These are phyloP conservation scores for Ceratothoa steindachneri DNA, from an alignment of 2,888 invertebrate genomes.

Conservation along the genomic window DNA sequence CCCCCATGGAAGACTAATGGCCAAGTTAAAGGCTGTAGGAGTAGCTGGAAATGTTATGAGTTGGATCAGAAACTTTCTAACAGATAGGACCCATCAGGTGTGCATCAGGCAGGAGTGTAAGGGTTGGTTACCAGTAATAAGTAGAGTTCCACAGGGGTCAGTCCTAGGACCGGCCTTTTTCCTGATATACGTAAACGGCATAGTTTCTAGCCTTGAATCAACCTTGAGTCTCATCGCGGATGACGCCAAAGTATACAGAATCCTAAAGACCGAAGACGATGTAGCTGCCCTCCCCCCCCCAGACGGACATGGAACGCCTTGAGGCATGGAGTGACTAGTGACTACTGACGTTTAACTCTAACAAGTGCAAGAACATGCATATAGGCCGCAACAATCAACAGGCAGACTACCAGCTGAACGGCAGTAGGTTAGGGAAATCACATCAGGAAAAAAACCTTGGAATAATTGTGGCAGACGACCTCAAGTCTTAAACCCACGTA, in stretches of 20 bases:
- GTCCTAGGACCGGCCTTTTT: not conserved
- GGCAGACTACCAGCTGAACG: not conserved
- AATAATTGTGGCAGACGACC: not conserved
- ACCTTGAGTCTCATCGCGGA: not conserved
- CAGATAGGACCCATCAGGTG: not conserved
- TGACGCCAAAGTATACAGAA: not conserved
- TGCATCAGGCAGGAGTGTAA: not conserved
- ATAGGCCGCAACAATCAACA: not conserved
- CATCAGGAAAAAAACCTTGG: not conserved
- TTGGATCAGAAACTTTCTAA: not conserved
- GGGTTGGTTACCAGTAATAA: not conserved
- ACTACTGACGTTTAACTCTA: not conserved
- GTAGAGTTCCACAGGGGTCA: not conserved
- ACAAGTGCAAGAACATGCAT: constrained; percentile 3
- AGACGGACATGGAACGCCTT: not conserved
- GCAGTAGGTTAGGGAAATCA: not conserved
- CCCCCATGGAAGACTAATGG: constrained; percentile 1
- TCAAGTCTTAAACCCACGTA: too few species aligned
- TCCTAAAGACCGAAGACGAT: not conserved
- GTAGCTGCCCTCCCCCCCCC: not conserved
- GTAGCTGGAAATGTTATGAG: not conserved
- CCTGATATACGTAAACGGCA: not conserved
- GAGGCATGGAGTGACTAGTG: not conserved
- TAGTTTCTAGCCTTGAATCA: not conserved
- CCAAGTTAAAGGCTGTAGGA: not conserved